Percentiles rank a stretch among this genome's conserved stretches.
phyloP scores from a whole-genome alignment of 2,888 invertebrate species.

The Chymomyza caudatula region DNA sequence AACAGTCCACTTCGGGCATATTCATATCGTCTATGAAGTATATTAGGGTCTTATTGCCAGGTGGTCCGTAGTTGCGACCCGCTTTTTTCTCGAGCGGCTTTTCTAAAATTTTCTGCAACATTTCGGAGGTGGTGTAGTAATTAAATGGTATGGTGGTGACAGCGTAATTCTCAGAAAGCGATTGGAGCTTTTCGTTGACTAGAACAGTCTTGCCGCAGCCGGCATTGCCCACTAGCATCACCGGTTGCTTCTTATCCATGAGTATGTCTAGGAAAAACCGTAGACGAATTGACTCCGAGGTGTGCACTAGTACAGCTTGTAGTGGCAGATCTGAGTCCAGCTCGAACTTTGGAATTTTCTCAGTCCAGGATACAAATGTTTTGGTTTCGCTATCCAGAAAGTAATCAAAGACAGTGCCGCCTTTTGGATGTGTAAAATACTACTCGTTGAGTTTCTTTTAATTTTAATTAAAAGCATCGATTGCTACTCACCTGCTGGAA shows the following conservation, averaged over 20 bases:
- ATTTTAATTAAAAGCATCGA: neutral
- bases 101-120: conserved; percentile 94
- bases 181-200: conserved; percentile 84
- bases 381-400: conserved; percentile 94
- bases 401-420: conserved; percentile 96
- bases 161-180: conserved; percentile 90
- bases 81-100: conserved; percentile 98
- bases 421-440: conserved; percentile 59
- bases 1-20: conserved; percentile 94
- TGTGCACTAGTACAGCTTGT: conserved; percentile 95
- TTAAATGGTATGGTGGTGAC: conserved; percentile 96
- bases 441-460: neutral
- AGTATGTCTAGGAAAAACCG: conserved; percentile 93
- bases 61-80: conserved; percentile 95
- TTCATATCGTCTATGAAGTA: conserved; percentile 99
- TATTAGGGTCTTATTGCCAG: conserved; percentile 93
- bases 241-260: conserved; percentile 92
- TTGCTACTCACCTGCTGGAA: conserved; percentile 81
- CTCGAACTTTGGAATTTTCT: conserved; percentile 93
- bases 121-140: conserved; percentile 96
- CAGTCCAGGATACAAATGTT: conserved; percentile 93
- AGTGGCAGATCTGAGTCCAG: conserved; percentile 94
- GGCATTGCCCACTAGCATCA: conserved; percentile 96
- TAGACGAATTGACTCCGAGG: conserved; percentile 93
- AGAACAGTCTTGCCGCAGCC: conserved; percentile 96